Percentiles rank a stretch among this genome's conserved stretches.
These are phyloP conservation scores for Aphelenchoides avenae DNA, from an alignment of 1,140 invertebrate species.

Conservation along the genomic window DNA sequence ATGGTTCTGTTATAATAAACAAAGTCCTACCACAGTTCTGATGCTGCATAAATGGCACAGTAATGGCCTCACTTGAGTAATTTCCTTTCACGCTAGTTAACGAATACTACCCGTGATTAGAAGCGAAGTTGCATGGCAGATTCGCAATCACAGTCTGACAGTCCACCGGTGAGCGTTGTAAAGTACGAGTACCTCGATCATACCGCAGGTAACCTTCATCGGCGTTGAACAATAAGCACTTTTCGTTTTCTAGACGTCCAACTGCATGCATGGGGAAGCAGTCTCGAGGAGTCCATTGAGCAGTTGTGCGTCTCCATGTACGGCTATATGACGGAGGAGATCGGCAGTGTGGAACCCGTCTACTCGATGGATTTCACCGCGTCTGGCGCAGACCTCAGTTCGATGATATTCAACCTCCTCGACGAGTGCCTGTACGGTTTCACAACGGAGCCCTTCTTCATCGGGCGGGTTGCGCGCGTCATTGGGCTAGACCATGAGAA, in stretches of 20 bases:
- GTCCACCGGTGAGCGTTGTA: too few relatives aligned
- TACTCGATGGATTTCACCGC: constrained; percentile 53
- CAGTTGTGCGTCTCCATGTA: constrained; percentile 92
- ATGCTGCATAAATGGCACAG: too few relatives aligned
- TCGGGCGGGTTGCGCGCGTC: constrained; percentile 62
- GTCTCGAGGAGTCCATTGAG: constrained; percentile 83
- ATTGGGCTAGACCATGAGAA: constrained; percentile 68
- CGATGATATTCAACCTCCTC: constrained; percentile 85
- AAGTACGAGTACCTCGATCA: constrained; percentile 75
- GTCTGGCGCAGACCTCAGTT: constrained; percentile 74
- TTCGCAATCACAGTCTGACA: too few relatives aligned
- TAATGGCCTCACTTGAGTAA: too few relatives aligned
- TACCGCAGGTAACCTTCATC: too few relatives aligned
- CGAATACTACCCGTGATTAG: too few relatives aligned
- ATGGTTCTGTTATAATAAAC: too few relatives aligned
- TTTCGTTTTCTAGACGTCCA: too few relatives aligned
- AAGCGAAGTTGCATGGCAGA: too few relatives aligned
- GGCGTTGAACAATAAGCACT: too few relatives aligned
- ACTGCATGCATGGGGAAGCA: constrained; percentile 86
- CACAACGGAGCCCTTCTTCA: constrained; percentile 78
- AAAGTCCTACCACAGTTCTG: too few relatives aligned
- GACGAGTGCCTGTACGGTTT: constrained; percentile 91
- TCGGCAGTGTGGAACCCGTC: constrained; percentile 73
- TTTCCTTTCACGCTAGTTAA: too few relatives aligned
- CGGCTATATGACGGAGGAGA: constrained; percentile 83